Evolutionary conservation across 2,797 vertebrate species (phyloP).

Genomic region (Pterois miles): DNA sequence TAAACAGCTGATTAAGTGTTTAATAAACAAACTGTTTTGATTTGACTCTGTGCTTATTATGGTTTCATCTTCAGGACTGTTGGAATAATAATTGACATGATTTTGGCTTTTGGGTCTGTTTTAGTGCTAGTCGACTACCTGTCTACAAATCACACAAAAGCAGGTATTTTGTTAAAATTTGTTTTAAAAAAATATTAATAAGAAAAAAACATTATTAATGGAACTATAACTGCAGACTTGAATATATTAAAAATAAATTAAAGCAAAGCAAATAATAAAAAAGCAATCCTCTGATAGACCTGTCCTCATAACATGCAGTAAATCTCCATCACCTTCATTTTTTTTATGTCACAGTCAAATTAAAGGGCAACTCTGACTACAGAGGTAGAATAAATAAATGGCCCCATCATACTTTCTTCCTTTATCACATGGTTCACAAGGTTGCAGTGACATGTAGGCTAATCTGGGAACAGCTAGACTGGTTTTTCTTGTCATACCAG

Average conservation of each 20-base stretch:
- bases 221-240: not conserved
- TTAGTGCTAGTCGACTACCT: not conserved
- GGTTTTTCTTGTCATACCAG: too few relatives aligned
- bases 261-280: too few relatives aligned
- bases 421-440: not conserved
- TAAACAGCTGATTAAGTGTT: slow-evolving; percentile 61
- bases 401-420: not conserved
- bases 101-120: not conserved
- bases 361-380: not conserved
- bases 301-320: not conserved
- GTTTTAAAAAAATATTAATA: too few relatives aligned
- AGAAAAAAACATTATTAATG: not conserved
- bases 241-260: too few relatives aligned
- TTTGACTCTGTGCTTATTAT: slow-evolving; percentile 26
- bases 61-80: slow-evolving; percentile 3
- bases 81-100: not conserved
- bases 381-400: not conserved
- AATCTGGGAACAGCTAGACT: not conserved
- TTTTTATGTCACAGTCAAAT: not conserved
- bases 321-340: not conserved
- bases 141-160: not conserved
- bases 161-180: not conserved
- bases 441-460: not conserved
- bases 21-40: slow-evolving; percentile 67
- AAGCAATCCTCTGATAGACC: not conserved